Conservation (phyloP, 2,888 invertebrate species). For the Hetaerina titia region DNA sequence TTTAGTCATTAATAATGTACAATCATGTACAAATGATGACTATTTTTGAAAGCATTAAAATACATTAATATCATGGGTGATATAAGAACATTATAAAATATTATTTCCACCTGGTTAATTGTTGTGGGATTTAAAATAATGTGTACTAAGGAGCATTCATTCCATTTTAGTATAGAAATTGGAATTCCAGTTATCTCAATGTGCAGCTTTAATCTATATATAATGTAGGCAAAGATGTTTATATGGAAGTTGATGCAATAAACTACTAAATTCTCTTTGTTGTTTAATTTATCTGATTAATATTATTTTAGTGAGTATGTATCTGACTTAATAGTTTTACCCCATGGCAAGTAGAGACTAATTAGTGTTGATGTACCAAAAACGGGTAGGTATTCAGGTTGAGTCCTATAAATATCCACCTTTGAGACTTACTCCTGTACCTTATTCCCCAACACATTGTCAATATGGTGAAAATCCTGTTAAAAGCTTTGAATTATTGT, state of each 20-base stretch:
- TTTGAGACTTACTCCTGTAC: no score
- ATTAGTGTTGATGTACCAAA: no score
- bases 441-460: no score
- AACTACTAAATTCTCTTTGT: slow-evolving; percentile 45
- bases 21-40: slow-evolving; percentile 20
- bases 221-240: slow-evolving; percentile 54
- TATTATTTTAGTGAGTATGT: no score
- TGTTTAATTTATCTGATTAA: slow-evolving; percentile 7
- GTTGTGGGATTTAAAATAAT: slow-evolving; percentile 41
- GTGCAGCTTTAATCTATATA: slow-evolving; percentile 64
- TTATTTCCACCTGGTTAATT: background rate
- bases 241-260: slow-evolving; percentile 66
- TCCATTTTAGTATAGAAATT: slow-evolving; percentile 60
- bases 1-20: background rate
- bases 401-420: no score
- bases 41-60: slow-evolving; percentile 45
- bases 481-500: no score
- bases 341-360: no score
- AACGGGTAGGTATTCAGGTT: no score
- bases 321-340: no score
- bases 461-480: no score
- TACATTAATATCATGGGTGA: background rate
- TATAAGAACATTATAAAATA: background rate
- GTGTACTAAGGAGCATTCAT: slow-evolving; percentile 41
- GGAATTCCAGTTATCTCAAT: slow-evolving; percentile 48